Conservation (phyloP, 64 coral and sea anemone genomes). For the Actinia equina region DNA sequence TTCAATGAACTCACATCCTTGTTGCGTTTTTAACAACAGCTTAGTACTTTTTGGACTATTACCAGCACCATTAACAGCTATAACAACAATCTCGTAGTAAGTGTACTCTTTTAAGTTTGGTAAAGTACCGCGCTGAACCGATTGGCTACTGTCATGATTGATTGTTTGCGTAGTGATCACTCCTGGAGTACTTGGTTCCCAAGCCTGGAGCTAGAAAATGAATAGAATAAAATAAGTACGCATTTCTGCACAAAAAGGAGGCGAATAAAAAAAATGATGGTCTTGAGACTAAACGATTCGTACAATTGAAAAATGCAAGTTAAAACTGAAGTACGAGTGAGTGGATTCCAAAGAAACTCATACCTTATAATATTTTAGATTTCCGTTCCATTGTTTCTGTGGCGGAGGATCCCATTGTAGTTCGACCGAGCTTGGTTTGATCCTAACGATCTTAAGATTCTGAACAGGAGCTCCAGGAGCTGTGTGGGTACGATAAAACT, state of each 20-base stretch:
- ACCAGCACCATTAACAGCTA: conserved; percentile 72
- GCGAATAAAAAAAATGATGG: too few species aligned
- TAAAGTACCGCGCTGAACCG: conserved; percentile 47
- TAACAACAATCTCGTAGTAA: conserved; percentile 56
- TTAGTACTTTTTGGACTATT: conserved; percentile 60
- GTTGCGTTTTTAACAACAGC: conserved; percentile 56
- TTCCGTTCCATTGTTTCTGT: conserved; percentile 78
- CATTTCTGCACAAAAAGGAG: too few species aligned
- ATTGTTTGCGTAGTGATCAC: not conserved
- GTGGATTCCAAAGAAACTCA: not conserved
- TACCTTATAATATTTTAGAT: conserved; percentile 73
- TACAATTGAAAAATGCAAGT: too few species aligned
- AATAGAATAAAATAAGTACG: not conserved
- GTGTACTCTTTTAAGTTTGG: conserved; percentile 66
- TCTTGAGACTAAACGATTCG: too few species aligned
- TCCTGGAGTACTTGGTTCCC: conserved; percentile 33
- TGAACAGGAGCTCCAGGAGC: conserved; percentile 54
- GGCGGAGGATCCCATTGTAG: conserved; percentile 83
- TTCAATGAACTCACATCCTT: conserved; percentile 28
- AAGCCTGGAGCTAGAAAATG: conserved; percentile 40
- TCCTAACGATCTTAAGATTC: conserved; percentile 53
- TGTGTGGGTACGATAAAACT: not conserved
- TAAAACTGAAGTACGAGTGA: too few species aligned
- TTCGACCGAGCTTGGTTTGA: conserved; percentile 57
- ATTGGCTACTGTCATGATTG: conserved; percentile 37